These are phyloP conservation scores for Arctia plantaginis DNA, from an alignment of 2,888 invertebrate species.

Conservation along the genomic window DNA sequence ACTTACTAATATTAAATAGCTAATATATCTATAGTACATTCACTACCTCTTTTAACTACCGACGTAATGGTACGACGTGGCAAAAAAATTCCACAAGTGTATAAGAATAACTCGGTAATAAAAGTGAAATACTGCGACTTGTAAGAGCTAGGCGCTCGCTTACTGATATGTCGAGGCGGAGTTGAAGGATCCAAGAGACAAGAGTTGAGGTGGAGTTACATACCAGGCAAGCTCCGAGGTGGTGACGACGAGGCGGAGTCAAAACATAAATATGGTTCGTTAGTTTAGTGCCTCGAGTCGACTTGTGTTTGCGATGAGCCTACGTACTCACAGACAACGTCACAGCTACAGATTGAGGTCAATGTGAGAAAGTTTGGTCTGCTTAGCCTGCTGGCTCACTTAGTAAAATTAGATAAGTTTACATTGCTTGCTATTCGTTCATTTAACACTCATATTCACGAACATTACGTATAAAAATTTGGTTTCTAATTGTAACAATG, in stretches of 20 bases:
- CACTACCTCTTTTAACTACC: slow-evolving; percentile 33
- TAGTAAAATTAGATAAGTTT: not conserved
- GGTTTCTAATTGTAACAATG: not conserved
- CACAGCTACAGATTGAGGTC: not conserved
- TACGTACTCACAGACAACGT: slow-evolving; percentile 2
- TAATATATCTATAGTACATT: slow-evolving; percentile 42
- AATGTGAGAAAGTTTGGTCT: not conserved
- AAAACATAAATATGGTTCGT: not conserved
- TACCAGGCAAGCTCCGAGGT: not conserved
- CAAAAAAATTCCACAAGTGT: slow-evolving; percentile 51
- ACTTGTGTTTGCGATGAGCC: not conserved
- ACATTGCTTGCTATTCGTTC: slow-evolving; percentile 7
- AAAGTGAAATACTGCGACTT: slow-evolving; percentile 17
- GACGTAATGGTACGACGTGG: slow-evolving; percentile 46
- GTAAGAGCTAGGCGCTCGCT: slow-evolving; percentile 8
- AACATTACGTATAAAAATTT: not conserved
- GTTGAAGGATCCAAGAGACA: not conserved
- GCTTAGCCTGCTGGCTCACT: slow-evolving; percentile 1
- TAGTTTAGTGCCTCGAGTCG: not conserved
- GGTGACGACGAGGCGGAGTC: not conserved
- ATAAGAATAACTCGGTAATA: slow-evolving; percentile 47
- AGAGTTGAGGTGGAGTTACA: not conserved
- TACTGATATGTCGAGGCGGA: not conserved
- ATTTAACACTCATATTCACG: not conserved
- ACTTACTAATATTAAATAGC: slow-evolving; percentile 45